These are phyloP conservation scores for Upupa epops DNA, from an alignment of 2,113 vertebrate genomes.

Conservation along the genomic window DNA sequence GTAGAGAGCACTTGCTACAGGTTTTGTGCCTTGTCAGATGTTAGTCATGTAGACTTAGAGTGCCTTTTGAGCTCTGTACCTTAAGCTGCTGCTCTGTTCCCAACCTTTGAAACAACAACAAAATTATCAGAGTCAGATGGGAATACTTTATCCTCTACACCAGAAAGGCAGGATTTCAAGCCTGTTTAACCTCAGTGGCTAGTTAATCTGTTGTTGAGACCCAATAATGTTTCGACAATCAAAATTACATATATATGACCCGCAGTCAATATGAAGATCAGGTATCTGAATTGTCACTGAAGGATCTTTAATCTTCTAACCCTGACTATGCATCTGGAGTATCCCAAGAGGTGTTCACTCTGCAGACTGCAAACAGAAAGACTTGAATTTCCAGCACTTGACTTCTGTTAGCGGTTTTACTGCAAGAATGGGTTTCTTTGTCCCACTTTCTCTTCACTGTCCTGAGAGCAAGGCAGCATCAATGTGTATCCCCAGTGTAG, in stretches of 20 bases:
- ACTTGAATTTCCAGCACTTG: neutral
- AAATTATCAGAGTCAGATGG: neutral
- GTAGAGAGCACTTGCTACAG: neutral
- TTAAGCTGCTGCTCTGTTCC: neutral
- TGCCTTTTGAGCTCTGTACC: constrained; percentile 8
- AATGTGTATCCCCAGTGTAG: neutral
- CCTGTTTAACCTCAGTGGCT: neutral
- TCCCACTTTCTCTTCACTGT: neutral
- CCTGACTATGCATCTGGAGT: neutral
- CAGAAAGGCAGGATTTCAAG: neutral
- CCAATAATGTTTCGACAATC: neutral
- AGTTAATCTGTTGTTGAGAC: neutral
- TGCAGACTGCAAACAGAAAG: neutral
- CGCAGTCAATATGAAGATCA: neutral
- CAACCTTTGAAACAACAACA: constrained; percentile 11
- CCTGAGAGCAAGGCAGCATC: neutral
- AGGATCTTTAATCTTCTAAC: neutral
- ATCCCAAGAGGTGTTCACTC: neutral
- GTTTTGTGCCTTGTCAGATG: neutral
- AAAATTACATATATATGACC: neutral
- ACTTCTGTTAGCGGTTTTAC: neutral
- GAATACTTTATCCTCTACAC: neutral
- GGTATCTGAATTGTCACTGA: neutral
- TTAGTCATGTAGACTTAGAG: neutral
- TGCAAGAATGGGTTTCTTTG: neutral